Percentiles rank a stretch among this genome's conserved stretches.
Conservation (phyloP, 2,797 vertebrate genomes). For the Hipposideros larvatus region DNA sequence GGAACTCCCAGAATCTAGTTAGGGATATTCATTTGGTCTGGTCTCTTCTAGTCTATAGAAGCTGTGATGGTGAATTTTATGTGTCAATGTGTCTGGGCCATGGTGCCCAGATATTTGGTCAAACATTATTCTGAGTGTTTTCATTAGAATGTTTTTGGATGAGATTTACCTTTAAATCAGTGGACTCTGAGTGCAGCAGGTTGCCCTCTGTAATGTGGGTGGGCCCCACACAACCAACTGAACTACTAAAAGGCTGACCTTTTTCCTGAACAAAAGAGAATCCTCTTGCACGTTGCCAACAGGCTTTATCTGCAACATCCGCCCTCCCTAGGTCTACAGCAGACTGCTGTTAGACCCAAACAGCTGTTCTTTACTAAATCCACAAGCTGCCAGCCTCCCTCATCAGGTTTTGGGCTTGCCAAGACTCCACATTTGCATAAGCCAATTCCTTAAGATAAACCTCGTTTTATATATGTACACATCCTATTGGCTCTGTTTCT, state of each 20-base stretch:
- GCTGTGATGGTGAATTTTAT: neutral
- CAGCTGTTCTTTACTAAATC: neutral
- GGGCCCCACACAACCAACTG: neutral
- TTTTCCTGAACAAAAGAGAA: neutral
- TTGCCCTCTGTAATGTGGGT: neutral
- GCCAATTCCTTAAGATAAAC: constrained; percentile 33
- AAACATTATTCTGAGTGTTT: neutral
- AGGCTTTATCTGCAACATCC: neutral
- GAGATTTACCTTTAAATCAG: neutral
- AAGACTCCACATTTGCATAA: neutral
- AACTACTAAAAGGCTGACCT: neutral
- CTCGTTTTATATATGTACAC: neutral
- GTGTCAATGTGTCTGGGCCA: neutral
- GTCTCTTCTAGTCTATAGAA: neutral
- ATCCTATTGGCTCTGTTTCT: neutral
- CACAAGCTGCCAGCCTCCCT: neutral
- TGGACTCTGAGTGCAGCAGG: neutral
- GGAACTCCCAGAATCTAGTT: neutral
- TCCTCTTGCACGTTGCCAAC: neutral
- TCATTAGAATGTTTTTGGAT: neutral
- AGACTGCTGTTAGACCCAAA: neutral
- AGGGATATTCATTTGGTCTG: neutral
- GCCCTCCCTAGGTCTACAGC: neutral
- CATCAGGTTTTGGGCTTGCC: neutral
- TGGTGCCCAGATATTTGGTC: neutral